Evolutionary conservation across 2,797 vertebrate species (phyloP), one percentile per base, ranked within the genome.

Genomic region (Coranthus polyacanthus): DNA sequence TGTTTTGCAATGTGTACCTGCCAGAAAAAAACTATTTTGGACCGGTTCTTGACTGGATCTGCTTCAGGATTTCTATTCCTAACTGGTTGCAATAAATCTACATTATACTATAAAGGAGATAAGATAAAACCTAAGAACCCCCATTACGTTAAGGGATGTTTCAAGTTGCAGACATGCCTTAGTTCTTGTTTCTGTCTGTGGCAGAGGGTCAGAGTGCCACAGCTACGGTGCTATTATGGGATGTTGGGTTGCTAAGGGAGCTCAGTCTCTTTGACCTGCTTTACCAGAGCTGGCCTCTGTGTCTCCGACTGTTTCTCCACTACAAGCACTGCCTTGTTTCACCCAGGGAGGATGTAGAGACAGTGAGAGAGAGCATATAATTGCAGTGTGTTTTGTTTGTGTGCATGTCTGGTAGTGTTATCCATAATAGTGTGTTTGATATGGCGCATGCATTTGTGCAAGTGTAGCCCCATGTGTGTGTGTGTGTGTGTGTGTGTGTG

Each of bases 251-350:
- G 70, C 83, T 78, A 68, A 22, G 56, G 50, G 75, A 73, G 43
- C 60, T 65, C 51, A n/a, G 47, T 78, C 61, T 81, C 62, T 82
- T 80, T 84, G 84, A 92, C 80, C 83, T 71, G 77, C 67, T 90
- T 89, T 87, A 88, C 55, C 59, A 71, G 75, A 75, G 86, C 63
- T 87, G 79, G 81, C 64, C 81, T 82, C 56, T 41, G 32, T 52
- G 69, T 68, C 46, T 65, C 47, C 41, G 51, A 61, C 76, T 78
- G 21, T 47, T 36, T 62, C 46, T 51, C 43, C 20, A 55, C 61
- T 67, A 47, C 37, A 29, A 20, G 17, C 71, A 63, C 57, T 79
- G 74, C 56, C 68, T 68, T 61, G 56, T 50, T 64, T 79, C 68
- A 41, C 29, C 22, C 47, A 50, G 4, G 4, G 39, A 55, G 41